These are phyloP conservation scores for Drosophila kuntzei DNA, from an alignment of 2,888 invertebrate genomes.

Conservation along the genomic window DNA sequence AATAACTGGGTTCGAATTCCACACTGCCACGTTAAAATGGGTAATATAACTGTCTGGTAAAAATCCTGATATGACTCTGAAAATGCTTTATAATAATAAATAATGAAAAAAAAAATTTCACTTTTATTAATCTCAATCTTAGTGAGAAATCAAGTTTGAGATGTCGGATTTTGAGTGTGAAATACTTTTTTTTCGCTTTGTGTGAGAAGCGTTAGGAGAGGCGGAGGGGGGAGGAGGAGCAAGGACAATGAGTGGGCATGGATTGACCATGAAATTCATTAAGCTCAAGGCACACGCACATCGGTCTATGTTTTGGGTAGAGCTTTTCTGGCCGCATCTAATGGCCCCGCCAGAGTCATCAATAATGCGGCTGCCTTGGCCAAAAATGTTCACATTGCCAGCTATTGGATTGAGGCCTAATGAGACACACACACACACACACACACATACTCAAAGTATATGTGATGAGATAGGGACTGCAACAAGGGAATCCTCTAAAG, in stretches of 20 bases:
- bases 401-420: constrained; percentile 51
- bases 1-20: no score
- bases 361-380: constrained; percentile 43
- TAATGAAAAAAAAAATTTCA: no score
- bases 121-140: no score
- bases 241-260: not conserved
- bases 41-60: no score
- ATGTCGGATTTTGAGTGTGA: no score
- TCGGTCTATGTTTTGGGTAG: not conserved
- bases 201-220: not conserved
- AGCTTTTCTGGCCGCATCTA: constrained; percentile 19
- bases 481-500: constrained; percentile 5
- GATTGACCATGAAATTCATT: constrained; percentile 64
- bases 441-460: not conserved
- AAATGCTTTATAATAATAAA: no score
- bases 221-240: not conserved
- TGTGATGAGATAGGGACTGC: constrained; percentile 16
- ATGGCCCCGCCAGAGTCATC: constrained; percentile 43
- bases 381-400: constrained; percentile 4
- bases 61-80: no score
- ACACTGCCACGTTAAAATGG: no score
- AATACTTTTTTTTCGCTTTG: not conserved
- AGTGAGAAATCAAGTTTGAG: no score
- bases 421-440: constrained; percentile 45
- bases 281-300: constrained; percentile 30